Evolutionary conservation across 2,888 invertebrate species (phyloP).

Genomic region (Flexamia atlantica): DNA sequence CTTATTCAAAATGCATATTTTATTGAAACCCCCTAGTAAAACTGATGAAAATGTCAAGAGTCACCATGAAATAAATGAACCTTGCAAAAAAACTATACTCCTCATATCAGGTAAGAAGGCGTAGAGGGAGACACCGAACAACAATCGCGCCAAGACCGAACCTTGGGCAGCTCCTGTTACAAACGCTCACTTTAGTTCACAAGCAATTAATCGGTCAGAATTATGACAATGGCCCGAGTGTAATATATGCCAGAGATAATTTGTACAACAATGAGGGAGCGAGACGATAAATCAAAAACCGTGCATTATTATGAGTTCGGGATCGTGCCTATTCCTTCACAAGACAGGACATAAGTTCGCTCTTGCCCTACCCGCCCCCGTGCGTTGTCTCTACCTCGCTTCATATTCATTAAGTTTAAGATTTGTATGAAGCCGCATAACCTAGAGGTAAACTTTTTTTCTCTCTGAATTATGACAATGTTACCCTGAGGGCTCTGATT

Average conservation of each 20-base stretch:
- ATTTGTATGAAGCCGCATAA: too few relatives aligned
- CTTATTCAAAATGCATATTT: too few relatives aligned
- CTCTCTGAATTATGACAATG: too few relatives aligned
- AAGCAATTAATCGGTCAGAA: constrained; percentile 36
- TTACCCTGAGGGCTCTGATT: too few relatives aligned
- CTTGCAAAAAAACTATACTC: too few relatives aligned
- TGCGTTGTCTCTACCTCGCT: background rate
- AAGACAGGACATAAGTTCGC: background rate
- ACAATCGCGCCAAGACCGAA: background rate
- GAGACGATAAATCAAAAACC: constrained; percentile 40
- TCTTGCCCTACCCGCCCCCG: background rate
- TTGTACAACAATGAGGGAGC: constrained; percentile 48
- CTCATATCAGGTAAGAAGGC: too few relatives aligned
- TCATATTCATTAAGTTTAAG: too few relatives aligned
- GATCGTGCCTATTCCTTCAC: constrained; percentile 23
- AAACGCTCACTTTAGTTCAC: constrained; percentile 37
- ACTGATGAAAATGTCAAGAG: too few relatives aligned
- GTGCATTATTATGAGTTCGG: constrained; percentile 44
- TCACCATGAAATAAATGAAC: too few relatives aligned
- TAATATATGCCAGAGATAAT: constrained; percentile 45
- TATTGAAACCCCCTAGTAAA: too few relatives aligned
- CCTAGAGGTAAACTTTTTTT: too few relatives aligned
- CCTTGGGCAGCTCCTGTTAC: constrained; percentile 22
- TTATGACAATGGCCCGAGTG: constrained; percentile 38
- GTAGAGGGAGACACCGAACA: background rate